A percentile compares a stretch with the other conserved stretches of the same genome.
Conservation (phyloP, 2,113 vertebrate species). For the Anoplopoma fimbria region DNA sequence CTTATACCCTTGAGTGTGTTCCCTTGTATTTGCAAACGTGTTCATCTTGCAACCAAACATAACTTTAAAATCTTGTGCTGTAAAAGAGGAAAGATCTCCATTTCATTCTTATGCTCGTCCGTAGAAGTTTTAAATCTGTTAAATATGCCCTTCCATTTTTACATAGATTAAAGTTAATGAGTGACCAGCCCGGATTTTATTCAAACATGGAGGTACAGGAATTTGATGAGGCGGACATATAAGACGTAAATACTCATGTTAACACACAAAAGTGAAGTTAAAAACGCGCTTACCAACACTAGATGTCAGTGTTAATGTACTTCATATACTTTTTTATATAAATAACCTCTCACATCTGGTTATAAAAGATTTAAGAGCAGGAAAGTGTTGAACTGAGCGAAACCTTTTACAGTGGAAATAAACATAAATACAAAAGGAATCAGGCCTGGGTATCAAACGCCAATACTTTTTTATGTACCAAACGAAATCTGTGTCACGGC, state of each 20-base stretch:
- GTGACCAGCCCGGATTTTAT: background rate
- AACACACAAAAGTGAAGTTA: background rate
- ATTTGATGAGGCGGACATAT: background rate
- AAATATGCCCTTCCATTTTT: background rate
- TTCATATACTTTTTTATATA: too few species aligned
- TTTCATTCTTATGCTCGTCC: background rate
- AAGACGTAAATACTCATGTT: background rate
- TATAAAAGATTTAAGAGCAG: too few species aligned
- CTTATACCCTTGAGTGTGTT: background rate
- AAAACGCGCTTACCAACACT: too few species aligned
- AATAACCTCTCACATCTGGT: too few species aligned
- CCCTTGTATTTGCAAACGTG: background rate
- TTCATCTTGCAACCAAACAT: background rate
- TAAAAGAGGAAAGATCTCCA: background rate
- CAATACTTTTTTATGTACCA: too few species aligned
- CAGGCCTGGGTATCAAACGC: too few species aligned
- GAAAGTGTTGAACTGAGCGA: too few species aligned
- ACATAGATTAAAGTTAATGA: background rate
- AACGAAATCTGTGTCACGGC: too few species aligned
- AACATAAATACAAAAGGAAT: too few species aligned
- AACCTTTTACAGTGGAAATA: too few species aligned
- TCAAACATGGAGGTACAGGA: background rate
- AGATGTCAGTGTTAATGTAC: too few species aligned
- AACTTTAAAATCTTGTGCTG: background rate
- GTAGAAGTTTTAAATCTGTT: background rate